Conservation (phyloP, 1,140 invertebrate species). For the Orchesella cincta region DNA sequence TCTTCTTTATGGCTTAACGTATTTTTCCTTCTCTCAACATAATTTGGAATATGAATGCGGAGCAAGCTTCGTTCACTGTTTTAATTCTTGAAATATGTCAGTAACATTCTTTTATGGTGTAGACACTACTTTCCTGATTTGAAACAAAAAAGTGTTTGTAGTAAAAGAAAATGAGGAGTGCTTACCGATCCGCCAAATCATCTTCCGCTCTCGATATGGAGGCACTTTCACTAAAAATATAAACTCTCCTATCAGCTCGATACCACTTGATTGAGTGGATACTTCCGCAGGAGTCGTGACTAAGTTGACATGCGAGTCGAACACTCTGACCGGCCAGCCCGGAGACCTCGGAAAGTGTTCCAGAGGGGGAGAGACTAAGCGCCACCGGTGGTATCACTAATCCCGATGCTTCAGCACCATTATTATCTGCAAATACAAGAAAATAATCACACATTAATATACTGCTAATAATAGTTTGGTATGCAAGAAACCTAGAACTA, state of each 20-base stretch:
- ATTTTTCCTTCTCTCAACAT: too few species aligned
- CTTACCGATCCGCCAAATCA: constrained; percentile 74
- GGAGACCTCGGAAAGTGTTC: constrained; percentile 53
- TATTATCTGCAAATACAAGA: constrained; percentile 4
- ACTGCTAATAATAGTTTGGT: too few species aligned
- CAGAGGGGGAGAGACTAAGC: constrained; percentile 29
- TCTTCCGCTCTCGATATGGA: constrained; percentile 72
- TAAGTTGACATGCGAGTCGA: constrained; percentile 72
- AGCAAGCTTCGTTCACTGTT: too few species aligned
- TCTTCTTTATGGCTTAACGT: too few species aligned
- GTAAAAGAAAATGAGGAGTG: not conserved
- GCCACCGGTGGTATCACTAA: constrained; percentile 16
- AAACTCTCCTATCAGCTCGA: constrained; percentile 75
- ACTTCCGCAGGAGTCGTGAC: constrained; percentile 73
- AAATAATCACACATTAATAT: too few species aligned
- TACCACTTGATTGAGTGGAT: constrained; percentile 90
- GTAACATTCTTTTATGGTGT: too few species aligned
- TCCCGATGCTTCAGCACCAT: constrained; percentile 5
- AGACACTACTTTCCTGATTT: not conserved
- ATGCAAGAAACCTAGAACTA: too few species aligned
- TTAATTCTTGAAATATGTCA: too few species aligned
- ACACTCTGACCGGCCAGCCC: constrained; percentile 67
- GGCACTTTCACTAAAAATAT: constrained; percentile 76
- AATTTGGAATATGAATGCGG: too few species aligned
- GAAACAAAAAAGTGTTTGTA: not conserved